These are phyloP conservation scores for Cyprinella venusta DNA, from an alignment of 2,797 vertebrate species.

Conservation along the genomic window DNA sequence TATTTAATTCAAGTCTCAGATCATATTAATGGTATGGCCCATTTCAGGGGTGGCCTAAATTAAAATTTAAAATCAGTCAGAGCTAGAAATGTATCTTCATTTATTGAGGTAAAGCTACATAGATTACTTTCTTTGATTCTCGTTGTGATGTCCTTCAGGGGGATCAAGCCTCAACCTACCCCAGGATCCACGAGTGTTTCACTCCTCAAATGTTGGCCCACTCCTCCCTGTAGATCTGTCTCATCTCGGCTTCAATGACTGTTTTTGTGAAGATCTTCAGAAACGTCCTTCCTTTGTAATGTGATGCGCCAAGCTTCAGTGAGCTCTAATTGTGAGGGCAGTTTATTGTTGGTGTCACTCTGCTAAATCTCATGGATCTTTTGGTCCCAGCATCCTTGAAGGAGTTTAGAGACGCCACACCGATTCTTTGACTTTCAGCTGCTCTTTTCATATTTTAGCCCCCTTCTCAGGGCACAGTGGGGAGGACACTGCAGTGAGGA, in stretches of 20 bases:
- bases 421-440: constrained; percentile 51
- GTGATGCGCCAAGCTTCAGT: background rate
- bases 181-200: background rate
- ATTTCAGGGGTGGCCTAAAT: too few relatives aligned
- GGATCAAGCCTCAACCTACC: too few relatives aligned
- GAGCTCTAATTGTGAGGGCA: background rate
- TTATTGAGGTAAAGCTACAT: too few relatives aligned
- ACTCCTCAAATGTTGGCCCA: background rate
- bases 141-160: too few relatives aligned
- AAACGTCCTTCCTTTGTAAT: background rate
- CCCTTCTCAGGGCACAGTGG: constrained; percentile 48
- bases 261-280: background rate
- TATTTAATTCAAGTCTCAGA: too few relatives aligned
- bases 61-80: too few relatives aligned
- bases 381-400: constrained; percentile 30
- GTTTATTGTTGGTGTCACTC: background rate
- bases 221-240: background rate
- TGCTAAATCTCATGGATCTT: background rate
- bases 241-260: background rate
- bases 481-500: constrained; percentile 62
- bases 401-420: constrained; percentile 42
- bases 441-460: constrained; percentile 49
- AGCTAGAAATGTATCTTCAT: too few relatives aligned
- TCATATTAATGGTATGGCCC: too few relatives aligned
- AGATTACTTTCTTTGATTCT: too few relatives aligned